phyloP scores from a whole-genome alignment of 2,113 vertebrate species.

The Brachyhypopomus occidentalis region DNA sequence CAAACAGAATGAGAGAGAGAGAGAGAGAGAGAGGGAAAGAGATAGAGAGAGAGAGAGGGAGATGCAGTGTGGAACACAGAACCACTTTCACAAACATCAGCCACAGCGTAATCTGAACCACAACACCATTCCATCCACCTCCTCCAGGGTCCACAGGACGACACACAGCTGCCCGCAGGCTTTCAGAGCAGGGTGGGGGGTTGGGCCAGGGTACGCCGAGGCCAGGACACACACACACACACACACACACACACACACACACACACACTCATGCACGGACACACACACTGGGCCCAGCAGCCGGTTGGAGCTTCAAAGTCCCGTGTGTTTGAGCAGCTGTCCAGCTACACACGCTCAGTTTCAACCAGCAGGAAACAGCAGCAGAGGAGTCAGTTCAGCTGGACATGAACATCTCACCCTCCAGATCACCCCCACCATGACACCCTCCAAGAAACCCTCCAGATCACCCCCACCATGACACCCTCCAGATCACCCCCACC shows the following conservation, averaged over 20 bases:
- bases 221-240: conserved; percentile 7
- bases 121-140: conserved; percentile 26
- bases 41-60: background rate
- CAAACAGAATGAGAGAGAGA: background rate
- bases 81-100: conserved; percentile 3
- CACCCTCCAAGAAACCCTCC: too few relatives aligned
- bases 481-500: too few relatives aligned
- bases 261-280: too few relatives aligned
- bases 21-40: background rate
- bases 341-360: conserved; percentile 61
- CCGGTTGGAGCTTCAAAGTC: conserved; percentile 41
- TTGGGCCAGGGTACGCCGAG: background rate
- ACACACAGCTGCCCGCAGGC: conserved; percentile 36
- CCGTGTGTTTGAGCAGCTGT: conserved; percentile 71
- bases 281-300: conserved; percentile 5
- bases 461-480: too few relatives aligned
- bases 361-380: conserved; percentile 61
- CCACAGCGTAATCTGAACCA: background rate
- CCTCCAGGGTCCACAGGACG: conserved; percentile 31
- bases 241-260: too few relatives aligned
- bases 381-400: conserved; percentile 4
- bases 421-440: too few relatives aligned
- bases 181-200: background rate
- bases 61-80: background rate
- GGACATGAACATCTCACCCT: background rate